A percentile compares a stretch with the other conserved stretches of the same genome.
Conservation (phyloP, 1,140 invertebrate genomes). For the Tetragnatha versicolor region DNA sequence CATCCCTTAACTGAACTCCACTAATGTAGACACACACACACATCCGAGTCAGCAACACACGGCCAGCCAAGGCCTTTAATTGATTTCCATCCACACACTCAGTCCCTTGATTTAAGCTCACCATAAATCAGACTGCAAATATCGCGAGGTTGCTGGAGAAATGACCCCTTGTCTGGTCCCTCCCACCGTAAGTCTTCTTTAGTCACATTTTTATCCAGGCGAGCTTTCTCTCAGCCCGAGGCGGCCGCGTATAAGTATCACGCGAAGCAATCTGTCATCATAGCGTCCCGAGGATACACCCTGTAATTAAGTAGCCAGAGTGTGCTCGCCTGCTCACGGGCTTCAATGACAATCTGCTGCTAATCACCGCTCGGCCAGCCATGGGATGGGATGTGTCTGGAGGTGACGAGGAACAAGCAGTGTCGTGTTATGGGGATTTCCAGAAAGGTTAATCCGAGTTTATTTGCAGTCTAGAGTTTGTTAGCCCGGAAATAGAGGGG, state of each 20-base stretch:
- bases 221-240: conserved; percentile 33
- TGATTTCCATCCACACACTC: neutral
- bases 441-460: no score
- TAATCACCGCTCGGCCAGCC: conserved; percentile 37
- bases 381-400: no score
- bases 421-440: no score
- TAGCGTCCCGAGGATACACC: conserved; percentile 50
- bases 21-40: no score
- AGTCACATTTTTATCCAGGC: conserved; percentile 44
- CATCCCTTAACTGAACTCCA: no score
- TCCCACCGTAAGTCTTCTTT: conserved; percentile 49
- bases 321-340: conserved; percentile 50
- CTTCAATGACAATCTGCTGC: conserved; percentile 44
- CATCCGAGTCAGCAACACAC: no score
- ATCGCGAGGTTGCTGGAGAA: conserved; percentile 10
- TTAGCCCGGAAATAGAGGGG: no score
- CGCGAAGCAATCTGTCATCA: conserved; percentile 52
- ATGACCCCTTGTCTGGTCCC: conserved; percentile 23
- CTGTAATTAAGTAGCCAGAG: conserved; percentile 46
- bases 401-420: no score
- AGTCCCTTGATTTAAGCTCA: conserved; percentile 16
- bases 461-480: no score
- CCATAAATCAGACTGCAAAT: conserved; percentile 23
- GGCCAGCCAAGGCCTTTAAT: no score
- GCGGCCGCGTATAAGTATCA: conserved; percentile 49